Conservation (phyloP, 2,113 vertebrate genomes). For the Plotosus lineatus region DNA sequence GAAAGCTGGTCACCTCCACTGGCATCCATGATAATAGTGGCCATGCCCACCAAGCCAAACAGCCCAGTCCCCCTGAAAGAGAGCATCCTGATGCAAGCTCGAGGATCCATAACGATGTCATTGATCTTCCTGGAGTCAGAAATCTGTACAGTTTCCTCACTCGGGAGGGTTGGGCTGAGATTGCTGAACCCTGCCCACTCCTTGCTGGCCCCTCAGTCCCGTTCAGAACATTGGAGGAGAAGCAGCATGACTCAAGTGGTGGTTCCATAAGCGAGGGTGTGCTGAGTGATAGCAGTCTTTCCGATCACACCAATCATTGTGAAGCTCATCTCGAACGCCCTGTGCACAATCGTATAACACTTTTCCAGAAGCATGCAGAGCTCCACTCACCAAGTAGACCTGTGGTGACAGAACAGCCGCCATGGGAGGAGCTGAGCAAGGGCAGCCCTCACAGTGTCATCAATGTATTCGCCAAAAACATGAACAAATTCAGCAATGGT, state of each 20-base stretch:
- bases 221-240: conserved; percentile 56
- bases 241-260: conserved; percentile 73
- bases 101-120: conserved; percentile 77
- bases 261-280: conserved; percentile 91
- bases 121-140: conserved; percentile 77
- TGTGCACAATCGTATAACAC: conserved; percentile 71
- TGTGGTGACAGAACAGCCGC: conserved; percentile 58
- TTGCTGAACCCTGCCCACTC: conserved; percentile 63
- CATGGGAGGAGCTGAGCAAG: conserved; percentile 89
- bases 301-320: conserved; percentile 79
- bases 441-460: conserved; percentile 95
- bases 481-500: conserved; percentile 83
- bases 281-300: conserved; percentile 83
- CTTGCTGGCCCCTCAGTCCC: conserved; percentile 52
- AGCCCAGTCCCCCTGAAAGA: conserved; percentile 76
- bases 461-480: conserved; percentile 91
- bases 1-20: conserved; percentile 82
- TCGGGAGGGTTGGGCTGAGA: conserved; percentile 70
- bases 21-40: conserved; percentile 63
- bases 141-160: conserved; percentile 79
- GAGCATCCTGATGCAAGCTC: conserved; percentile 70
- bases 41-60: conserved; percentile 69
- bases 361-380: conserved; percentile 88
- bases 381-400: conserved; percentile 72
- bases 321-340: conserved; percentile 66